Evolutionary conservation across 2,888 invertebrate genomes (phyloP), one percentile per base, ranked within the genome.

Genomic region (Eucriotettix oculatus): DNA sequence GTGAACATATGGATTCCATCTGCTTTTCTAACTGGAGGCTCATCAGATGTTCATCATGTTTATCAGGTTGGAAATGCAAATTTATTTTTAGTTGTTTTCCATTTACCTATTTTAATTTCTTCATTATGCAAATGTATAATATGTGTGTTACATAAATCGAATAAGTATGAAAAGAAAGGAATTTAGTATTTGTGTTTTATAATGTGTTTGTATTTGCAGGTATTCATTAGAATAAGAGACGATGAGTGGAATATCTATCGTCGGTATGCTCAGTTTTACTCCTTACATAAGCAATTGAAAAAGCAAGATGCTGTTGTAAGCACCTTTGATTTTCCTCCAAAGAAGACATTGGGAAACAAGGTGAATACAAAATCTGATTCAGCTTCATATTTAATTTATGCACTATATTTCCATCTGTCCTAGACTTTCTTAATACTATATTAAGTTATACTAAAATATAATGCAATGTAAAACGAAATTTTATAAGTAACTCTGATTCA

Each of bases 191-290:
- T 29, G 29, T 5, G 29, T 29, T 29, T 48, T 48, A 12, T 48
- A 48, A 44, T 12, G 12, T 53, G 16, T 54, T 56, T 41, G 56
- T 12, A 58, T 57, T 75, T 75, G 9, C 68, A 89, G 87, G 83
- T 90, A 67, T 89, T 86, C 68, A 72, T 93, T 48, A 82, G 90
- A 67, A 85, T 92, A 58, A 83, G 87, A 55, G 84, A 86, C 68
- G 92, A 91, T 65, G 95, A 96, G 72, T 96, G 96, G 96, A 93
- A 91, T 69, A 85, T 96, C n/a, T 93, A 93, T 72, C 82, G 94
- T 66, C 82, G 97, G 69, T 97, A 96, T 71, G 87, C 92, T 10
- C 94, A 96, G 72, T 96, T 97, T 73, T 81, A 91, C 71, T 84
- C 87, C 64, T 76, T 96, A 42, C 92, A 96, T 71, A 82, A 83